Evolutionary conservation across 2,113 vertebrate species (phyloP).

Genomic region (Oophaga pumilio): DNA sequence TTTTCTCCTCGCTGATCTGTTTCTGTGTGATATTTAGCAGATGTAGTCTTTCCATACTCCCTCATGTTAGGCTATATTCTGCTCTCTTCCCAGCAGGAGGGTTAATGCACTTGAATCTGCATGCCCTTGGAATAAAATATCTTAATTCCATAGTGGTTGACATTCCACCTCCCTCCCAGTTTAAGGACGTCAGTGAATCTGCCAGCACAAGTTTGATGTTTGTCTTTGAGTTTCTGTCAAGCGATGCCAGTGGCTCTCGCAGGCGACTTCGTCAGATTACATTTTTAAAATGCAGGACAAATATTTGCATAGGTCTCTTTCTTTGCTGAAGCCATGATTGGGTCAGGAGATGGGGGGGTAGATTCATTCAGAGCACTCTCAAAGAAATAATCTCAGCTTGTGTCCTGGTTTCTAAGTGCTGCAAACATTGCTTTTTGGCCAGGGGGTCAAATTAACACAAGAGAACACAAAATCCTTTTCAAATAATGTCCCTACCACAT

Average conservation of each 20-base stretch:
- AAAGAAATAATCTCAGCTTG: conserved; percentile 37
- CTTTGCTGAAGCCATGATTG: conserved; percentile 1
- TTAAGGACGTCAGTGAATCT: conserved; percentile 21
- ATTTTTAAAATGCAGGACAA: conserved; percentile 51
- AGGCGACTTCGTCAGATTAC: conserved; percentile 30
- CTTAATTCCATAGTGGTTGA: conserved; percentile 28
- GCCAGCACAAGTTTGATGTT: conserved; percentile 37
- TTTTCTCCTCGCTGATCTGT: background rate
- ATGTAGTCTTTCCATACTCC: background rate
- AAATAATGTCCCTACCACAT: conserved; percentile 32
- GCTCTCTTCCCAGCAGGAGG: background rate
- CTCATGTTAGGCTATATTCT: background rate
- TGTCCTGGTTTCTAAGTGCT: conserved; percentile 22
- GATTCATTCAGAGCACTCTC: conserved; percentile 43
- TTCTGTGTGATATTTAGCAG: conserved; percentile 3
- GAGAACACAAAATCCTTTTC: conserved; percentile 17
- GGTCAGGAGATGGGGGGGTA: background rate
- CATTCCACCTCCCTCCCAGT: conserved; percentile 36
- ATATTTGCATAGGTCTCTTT: conserved; percentile 44
- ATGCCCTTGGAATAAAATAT: conserved; percentile 27
- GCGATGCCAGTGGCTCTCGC: conserved; percentile 18
- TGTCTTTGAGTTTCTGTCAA: conserved; percentile 39
- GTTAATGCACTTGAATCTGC: background rate
- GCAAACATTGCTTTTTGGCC: background rate
- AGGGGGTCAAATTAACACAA: background rate